Conservation (phyloP, 1,140 invertebrate species). For the Hyles vespertilio region DNA sequence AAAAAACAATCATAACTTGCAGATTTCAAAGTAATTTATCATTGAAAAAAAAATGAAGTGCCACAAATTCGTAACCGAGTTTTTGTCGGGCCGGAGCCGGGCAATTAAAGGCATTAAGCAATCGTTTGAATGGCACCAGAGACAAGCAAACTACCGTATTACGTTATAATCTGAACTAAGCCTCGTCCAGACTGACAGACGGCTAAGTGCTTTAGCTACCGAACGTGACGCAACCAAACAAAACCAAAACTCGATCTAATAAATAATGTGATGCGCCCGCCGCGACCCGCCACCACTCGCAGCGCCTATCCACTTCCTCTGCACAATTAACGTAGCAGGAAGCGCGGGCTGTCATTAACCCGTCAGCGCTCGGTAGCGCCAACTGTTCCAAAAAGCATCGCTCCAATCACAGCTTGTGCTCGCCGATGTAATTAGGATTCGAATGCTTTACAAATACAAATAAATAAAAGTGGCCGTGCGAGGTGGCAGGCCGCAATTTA, state of each 20-base stretch:
- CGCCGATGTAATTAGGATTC: conserved; percentile 64
- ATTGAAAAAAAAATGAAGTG: conserved; percentile 13
- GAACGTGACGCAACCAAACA: conserved; percentile 44
- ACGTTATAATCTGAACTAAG: conserved; percentile 69
- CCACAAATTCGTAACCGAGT: conserved; percentile 20
- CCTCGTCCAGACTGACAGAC: conserved; percentile 52
- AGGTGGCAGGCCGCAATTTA: conserved; percentile 67
- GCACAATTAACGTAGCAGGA: conserved; percentile 67
- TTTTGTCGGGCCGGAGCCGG: conserved; percentile 29
- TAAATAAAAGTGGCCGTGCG: conserved; percentile 64
- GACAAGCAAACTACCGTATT: conserved; percentile 66
- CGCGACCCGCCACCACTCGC: not conserved
- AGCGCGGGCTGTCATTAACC: conserved; percentile 65
- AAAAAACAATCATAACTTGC: not conserved
- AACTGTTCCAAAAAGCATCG: conserved; percentile 63
- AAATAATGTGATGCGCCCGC: conserved; percentile 57
- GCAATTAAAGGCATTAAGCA: conserved; percentile 62
- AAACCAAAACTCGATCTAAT: conserved; percentile 53
- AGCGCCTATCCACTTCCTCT: conserved; percentile 52
- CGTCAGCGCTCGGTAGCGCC: conserved; percentile 52
- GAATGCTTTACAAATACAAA: conserved; percentile 68
- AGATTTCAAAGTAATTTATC: conserved; percentile 9
- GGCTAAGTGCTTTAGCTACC: conserved; percentile 51
- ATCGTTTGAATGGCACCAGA: conserved; percentile 56
- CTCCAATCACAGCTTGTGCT: conserved; percentile 56